phyloP scores from a whole-genome alignment of 1,140 invertebrate species.

The Hycleus phaleratus region DNA sequence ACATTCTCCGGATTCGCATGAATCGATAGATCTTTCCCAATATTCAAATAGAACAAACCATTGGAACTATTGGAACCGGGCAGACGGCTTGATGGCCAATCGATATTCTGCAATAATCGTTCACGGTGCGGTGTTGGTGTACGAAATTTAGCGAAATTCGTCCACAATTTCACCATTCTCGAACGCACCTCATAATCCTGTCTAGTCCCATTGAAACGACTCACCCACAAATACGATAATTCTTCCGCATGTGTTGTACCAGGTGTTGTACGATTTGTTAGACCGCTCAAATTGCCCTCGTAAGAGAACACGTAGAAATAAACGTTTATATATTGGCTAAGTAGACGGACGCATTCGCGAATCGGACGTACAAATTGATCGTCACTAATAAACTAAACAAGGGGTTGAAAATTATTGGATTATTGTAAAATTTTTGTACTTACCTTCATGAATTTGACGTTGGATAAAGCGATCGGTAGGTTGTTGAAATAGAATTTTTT shows the following conservation, averaged over 20 bases:
- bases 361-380: slow-evolving; percentile 26
- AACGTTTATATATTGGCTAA: slow-evolving; percentile 18
- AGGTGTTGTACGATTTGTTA: slow-evolving; percentile 1
- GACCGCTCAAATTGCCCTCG: slow-evolving; percentile 21
- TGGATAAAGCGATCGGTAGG: slow-evolving; percentile 2
- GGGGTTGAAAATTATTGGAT: not conserved
- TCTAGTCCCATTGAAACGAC: slow-evolving; percentile 10
- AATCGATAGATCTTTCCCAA: no score
- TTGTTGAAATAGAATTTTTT: slow-evolving; percentile 7
- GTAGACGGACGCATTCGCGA: slow-evolving; percentile 20
- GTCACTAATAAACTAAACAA: slow-evolving; percentile 24
- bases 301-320: slow-evolving; percentile 30
- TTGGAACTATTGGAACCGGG: no score
- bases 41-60: no score
- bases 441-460: slow-evolving; percentile 4
- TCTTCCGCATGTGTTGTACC: slow-evolving; percentile 25
- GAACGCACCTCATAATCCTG: slow-evolving; percentile 8
- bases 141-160: slow-evolving; percentile 55
- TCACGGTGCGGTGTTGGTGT: not conserved
- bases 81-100: not conserved
- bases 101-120: not conserved
- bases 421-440: not conserved
- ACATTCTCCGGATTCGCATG: no score
- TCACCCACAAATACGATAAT: slow-evolving; percentile 22
- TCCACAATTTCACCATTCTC: slow-evolving; percentile 53